Percentiles rank a stretch among this genome's conserved stretches.
These are phyloP conservation scores for Noctua fimbriata DNA, from an alignment of 2,888 invertebrate species.

Conservation along the genomic window DNA sequence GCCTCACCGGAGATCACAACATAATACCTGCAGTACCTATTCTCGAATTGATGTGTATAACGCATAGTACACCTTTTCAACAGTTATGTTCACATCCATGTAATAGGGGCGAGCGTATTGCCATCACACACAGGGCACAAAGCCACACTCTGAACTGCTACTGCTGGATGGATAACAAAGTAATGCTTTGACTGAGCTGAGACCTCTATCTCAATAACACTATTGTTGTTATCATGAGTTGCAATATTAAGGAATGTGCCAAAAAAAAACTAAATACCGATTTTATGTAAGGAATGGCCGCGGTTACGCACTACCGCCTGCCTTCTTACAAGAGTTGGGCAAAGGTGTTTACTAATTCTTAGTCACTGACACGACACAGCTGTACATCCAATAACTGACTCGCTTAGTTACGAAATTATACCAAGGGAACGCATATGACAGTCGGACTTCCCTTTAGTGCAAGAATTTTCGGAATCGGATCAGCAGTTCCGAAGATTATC, in stretches of 20 bases:
- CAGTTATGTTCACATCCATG: not conserved
- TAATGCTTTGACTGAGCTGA: not conserved
- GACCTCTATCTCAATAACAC: not conserved
- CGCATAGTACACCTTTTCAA: not conserved
- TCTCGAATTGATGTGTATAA: too few species aligned
- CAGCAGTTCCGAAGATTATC: not conserved
- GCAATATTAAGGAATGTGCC: not conserved
- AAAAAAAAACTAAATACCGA: slow-evolving; percentile 1
- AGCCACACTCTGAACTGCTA: not conserved
- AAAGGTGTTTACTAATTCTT: slow-evolving; percentile 3
- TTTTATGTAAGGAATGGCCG: slow-evolving; percentile 9
- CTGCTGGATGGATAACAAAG: not conserved
- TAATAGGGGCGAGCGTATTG: not conserved
- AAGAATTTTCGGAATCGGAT: not conserved
- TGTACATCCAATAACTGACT: not conserved
- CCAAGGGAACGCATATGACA: not conserved
- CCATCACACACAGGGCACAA: not conserved
- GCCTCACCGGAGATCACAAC: too few species aligned
- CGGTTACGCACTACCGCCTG: slow-evolving; percentile 19
- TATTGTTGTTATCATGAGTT: not conserved
- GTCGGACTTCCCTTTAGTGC: not conserved
- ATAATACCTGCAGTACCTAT: too few species aligned
- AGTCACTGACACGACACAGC: not conserved
- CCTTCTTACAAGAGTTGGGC: not conserved
- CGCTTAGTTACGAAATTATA: not conserved